A percentile compares a stretch with the other conserved stretches of the same genome.
Evolutionary conservation across 2,888 invertebrate genomes (phyloP).

Genomic region (Cyrtodaria siliqua): DNA sequence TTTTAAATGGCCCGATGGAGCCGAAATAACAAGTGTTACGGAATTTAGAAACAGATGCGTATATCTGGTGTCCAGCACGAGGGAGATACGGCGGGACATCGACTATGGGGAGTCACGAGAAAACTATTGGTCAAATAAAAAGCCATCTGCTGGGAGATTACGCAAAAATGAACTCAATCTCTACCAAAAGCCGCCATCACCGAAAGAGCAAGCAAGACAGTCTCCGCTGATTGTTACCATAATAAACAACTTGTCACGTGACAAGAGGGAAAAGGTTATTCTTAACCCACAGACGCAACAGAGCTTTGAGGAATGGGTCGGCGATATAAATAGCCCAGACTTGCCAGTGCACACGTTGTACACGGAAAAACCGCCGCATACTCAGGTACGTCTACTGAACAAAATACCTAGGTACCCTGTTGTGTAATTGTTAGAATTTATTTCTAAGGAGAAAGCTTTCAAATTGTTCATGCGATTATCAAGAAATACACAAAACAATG

Average conservation of each 20-base stretch:
- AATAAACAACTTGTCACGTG: slow-evolving; percentile 97
- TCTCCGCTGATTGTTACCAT: slow-evolving; percentile 92
- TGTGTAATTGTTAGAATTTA: too few relatives aligned
- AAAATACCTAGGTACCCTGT: too few relatives aligned
- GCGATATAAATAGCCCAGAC: slow-evolving; percentile 89
- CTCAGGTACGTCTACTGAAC: slow-evolving; percentile 92
- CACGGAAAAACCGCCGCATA: slow-evolving; percentile 92
- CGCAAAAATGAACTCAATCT: slow-evolving; percentile 73
- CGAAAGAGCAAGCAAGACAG: slow-evolving; percentile 86
- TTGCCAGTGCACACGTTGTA: slow-evolving; percentile 94
- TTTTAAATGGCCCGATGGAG: slow-evolving; percentile 95
- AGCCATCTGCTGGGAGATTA: slow-evolving; percentile 66
- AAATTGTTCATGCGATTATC: too few relatives aligned
- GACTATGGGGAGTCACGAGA: slow-evolving; percentile 79
- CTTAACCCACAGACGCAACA: slow-evolving; percentile 96
- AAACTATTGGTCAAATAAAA: slow-evolving; percentile 72
- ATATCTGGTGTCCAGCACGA: slow-evolving; percentile 97
- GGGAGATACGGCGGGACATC: slow-evolving; percentile 82
- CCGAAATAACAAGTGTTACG: slow-evolving; percentile 89
- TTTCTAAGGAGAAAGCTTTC: too few relatives aligned
- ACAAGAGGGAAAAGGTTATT: slow-evolving; percentile 89
- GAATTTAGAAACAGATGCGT: slow-evolving; percentile 90
- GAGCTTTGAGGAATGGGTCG: slow-evolving; percentile 97
- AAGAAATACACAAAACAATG: too few relatives aligned
- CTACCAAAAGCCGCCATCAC: slow-evolving; percentile 57